Conservation (phyloP, 2,888 invertebrate species). For the Theretra japonica region DNA sequence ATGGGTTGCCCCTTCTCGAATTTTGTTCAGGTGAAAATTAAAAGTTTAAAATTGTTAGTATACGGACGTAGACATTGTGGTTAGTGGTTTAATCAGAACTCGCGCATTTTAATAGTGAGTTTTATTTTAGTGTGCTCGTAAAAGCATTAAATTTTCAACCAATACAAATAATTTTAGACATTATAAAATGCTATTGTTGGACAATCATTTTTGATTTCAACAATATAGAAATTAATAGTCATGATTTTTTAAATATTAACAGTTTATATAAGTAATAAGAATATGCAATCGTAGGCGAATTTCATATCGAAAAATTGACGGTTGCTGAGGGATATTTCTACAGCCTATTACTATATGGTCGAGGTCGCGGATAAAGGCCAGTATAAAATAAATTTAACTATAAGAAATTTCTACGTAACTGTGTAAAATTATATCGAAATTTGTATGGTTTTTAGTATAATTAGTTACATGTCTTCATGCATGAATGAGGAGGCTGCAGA, state of each 20-base stretch:
- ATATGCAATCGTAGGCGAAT: too few species aligned
- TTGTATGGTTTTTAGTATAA: not conserved
- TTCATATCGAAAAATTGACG: too few species aligned
- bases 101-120: not conserved
- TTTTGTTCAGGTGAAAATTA: constrained; percentile 77
- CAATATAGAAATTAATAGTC: too few species aligned
- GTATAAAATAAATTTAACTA: too few species aligned
- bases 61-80: constrained; percentile 14
- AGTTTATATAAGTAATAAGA: too few species aligned
- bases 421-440: not conserved
- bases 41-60: constrained; percentile 61
- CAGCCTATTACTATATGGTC: not conserved
- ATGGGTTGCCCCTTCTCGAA: constrained; percentile 78
- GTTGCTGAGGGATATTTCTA: too few species aligned
- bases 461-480: not conserved
- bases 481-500: not conserved
- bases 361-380: too few species aligned
- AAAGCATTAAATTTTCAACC: too few species aligned
- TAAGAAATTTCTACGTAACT: not conserved
- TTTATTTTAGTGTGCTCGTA: not conserved
- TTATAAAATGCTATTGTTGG: too few species aligned
- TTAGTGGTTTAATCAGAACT: not conserved
- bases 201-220: too few species aligned
- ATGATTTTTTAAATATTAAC: too few species aligned
- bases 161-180: too few species aligned